These are phyloP conservation scores for Psittacara wagleri DNA, from an alignment of 2,113 vertebrate genomes.

Conservation along the genomic window DNA sequence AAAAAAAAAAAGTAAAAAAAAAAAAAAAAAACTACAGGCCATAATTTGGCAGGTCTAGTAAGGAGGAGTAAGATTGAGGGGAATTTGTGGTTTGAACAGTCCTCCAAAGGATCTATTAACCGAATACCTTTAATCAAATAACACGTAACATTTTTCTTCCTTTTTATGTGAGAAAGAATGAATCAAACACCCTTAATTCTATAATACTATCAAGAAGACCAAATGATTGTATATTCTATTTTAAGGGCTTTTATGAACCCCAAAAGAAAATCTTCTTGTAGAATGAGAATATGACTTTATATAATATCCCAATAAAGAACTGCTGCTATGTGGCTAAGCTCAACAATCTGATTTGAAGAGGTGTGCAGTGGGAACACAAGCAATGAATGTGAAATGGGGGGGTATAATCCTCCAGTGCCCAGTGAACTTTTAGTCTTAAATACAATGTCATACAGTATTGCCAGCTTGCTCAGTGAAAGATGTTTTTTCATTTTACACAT, in stretches of 20 bases:
- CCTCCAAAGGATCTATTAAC: not conserved
- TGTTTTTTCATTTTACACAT: not conserved
- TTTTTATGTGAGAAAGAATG: not conserved
- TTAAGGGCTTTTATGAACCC: not conserved
- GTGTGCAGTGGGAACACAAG: not conserved
- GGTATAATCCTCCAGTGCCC: not conserved
- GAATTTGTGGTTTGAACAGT: not conserved
- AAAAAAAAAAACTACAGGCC: fast-evolving
- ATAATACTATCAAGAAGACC: not conserved
- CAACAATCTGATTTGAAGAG: not conserved
- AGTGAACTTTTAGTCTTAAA: not conserved
- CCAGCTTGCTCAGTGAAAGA: not conserved
- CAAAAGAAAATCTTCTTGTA: not conserved
- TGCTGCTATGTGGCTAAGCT: not conserved
- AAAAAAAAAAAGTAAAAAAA: not conserved
- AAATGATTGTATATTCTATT: not conserved
- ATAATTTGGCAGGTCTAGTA: not conserved
- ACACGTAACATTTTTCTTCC: not conserved
- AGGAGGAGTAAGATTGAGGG: not conserved
- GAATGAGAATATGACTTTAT: not conserved
- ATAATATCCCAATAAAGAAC: not conserved
- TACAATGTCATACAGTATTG: not conserved
- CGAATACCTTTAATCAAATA: not conserved
- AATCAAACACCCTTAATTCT: not conserved
- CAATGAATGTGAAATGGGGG: not conserved